Percentiles rank a stretch among this genome's conserved stretches.
These are phyloP conservation scores for Mirounga angustirostris DNA, from an alignment of 2,113 vertebrate genomes.

Conservation along the genomic window DNA sequence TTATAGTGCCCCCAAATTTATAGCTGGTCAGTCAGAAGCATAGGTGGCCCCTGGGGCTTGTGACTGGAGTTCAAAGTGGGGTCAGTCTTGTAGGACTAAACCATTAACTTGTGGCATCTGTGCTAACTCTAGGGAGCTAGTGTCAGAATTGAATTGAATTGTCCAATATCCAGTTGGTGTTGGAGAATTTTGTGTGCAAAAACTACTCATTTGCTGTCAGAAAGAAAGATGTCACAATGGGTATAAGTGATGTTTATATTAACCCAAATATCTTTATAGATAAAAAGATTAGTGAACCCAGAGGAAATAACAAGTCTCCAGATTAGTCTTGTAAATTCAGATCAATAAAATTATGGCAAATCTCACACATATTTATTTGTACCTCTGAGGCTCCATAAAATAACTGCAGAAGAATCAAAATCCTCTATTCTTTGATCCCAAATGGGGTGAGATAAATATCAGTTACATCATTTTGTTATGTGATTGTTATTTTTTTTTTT, in stretches of 20 bases:
- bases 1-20: too few relatives aligned
- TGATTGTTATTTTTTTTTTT: background rate
- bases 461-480: background rate
- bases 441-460: background rate
- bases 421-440: background rate
- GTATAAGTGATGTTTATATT: background rate
- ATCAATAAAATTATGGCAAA: background rate
- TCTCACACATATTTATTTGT: background rate
- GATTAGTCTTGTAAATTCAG: background rate
- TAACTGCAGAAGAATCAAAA: background rate
- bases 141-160: background rate
- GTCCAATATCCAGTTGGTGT: background rate
- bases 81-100: background rate
- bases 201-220: background rate
- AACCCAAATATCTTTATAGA: background rate
- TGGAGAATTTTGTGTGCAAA: background rate
- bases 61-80: background rate
- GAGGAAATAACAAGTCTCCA: background rate
- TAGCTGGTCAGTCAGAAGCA: background rate
- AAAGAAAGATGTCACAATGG: background rate
- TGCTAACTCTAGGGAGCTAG: background rate
- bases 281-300: background rate
- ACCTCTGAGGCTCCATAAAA: background rate
- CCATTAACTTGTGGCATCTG: background rate
- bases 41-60: background rate